Conservation (phyloP, 2,113 vertebrate species). For the Zapus hudsonius region DNA sequence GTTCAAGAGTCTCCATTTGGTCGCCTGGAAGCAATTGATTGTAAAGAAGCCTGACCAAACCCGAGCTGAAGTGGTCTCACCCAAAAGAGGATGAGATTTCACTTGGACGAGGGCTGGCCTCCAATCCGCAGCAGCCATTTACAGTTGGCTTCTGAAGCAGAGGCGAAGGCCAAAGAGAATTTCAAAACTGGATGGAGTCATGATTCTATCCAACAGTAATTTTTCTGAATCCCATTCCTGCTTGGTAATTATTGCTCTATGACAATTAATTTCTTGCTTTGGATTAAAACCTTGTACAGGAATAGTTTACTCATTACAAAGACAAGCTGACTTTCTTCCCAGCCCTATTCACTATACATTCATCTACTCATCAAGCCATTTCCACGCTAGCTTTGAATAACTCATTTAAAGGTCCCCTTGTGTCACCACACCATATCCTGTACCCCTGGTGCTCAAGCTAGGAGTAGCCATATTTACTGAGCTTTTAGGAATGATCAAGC, state of each 20-base stretch:
- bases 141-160: slow-evolving; percentile 65
- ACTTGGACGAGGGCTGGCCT: slow-evolving; percentile 41
- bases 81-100: slow-evolving; percentile 68
- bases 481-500: background rate
- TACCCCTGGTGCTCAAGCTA: background rate
- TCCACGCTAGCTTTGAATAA: background rate
- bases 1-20: slow-evolving; percentile 34
- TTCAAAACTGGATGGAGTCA: slow-evolving; percentile 65
- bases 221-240: slow-evolving; percentile 62
- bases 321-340: background rate
- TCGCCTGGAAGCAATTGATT: slow-evolving; percentile 37
- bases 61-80: slow-evolving; percentile 28
- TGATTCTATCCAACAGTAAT: slow-evolving; percentile 51
- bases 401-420: background rate
- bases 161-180: slow-evolving; percentile 53
- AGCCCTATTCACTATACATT: background rate
- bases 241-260: slow-evolving; percentile 65
- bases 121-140: slow-evolving; percentile 49
- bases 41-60: slow-evolving; percentile 28
- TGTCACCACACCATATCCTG: background rate
- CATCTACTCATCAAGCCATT: background rate
- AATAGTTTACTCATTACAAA: background rate
- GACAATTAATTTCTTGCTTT: slow-evolving; percentile 73
- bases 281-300: slow-evolving; percentile 46
- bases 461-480: background rate